Evolutionary conservation across 2,888 invertebrate genomes (phyloP), one percentile per base, ranked within the genome.

Genomic region (Carterocephalus palaemon): DNA sequence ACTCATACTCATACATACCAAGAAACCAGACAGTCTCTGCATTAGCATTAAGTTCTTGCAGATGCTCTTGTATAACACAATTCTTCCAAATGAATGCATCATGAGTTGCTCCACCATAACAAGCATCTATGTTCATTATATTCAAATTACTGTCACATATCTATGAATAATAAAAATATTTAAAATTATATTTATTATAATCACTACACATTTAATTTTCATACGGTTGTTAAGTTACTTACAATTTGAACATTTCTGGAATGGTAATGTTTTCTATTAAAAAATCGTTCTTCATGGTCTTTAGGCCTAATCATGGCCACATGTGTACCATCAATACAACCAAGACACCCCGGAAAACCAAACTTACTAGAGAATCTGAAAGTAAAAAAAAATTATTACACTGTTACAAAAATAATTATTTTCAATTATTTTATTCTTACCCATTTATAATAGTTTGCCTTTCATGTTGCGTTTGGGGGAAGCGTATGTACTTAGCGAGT

Each of bases 291-390:
- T 8, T 38, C 37, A 12, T 38, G 9, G 3, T 19, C 19, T 19
- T 3, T 4, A 19, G 19, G 19, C 19, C 6, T 19, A 3, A 19
- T 6, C 6, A 38, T 28, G 1, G 38, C 17, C 2, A 38, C 17
- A 28, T 38, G 38, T 1, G 49, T 41, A 2, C 41, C 38, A 49
- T 49, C 49, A 26, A 46, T 38, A 16, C 46, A 46, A 2, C 46
- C 46, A 8, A 46, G 8, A 20, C 23, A 6, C 8, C 39, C 39
- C 20, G 39, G 39, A 31, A 40, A 31, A n/a, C 39, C 31, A 40
- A 40, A 40, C 13, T 31, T 31, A 8, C 29, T 22, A 10, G 8
- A 31, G 20, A 40, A 39, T 28, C 39, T 39, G 29, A 22, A 28
- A 40, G 7, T 3, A 19, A 19, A 19, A 19, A 19, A 8, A 8